Base-by-base conservation (phyloP, 2,113 vertebrate species). In the Triplophysa siluroides region DNA sequence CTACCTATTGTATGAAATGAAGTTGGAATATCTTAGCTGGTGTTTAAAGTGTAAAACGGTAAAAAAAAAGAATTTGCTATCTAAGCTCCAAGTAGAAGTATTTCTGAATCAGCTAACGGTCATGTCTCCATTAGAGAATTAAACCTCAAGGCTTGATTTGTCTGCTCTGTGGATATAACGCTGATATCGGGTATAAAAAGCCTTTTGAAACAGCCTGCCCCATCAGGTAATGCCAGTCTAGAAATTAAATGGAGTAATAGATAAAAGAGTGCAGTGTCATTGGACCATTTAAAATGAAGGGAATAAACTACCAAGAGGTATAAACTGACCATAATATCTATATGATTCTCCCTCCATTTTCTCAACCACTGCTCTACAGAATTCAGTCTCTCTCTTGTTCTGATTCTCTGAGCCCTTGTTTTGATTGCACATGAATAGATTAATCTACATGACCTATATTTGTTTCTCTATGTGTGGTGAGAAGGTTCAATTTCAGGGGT, bases 361-460 rank as follows among this genome's bases (percentile, higher is more conserved):
- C 38, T 16, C 54, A 8, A 58, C 18, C 54, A 52, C 14, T 52
- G 13, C 14, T 52, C 33, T 19, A 18, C 19, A 43, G 14, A 4
- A 1, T 78, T 60, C 21, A 41, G n/a, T 43, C 41, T 43, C 45
- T n/a, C 45, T 61, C 74, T 21, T 21, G 18, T 38, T 58, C 56
- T 52, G 10, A 33, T 24, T 68, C 16, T 26, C 45, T 47, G 38
- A 70, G 60, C 16, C 83, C 67, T 79, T 82, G 64, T 76, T 66
- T 76, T 72, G n/a, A 52, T 63, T 73, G 71, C 74, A 79, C 73
- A 79, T 79, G 24, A 76, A 54, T n/a, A 29, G 65, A 82, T 81
- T 79, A 29, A 79, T 82, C 71, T 76, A 41, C 76, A 78, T 78
- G 75, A 47, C 80, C 83, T 78, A 79, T 79, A 76, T 84, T 76